Base-by-base conservation (phyloP, 2,888 invertebrate genomes). In the Periphyllus acericola region DNA sequence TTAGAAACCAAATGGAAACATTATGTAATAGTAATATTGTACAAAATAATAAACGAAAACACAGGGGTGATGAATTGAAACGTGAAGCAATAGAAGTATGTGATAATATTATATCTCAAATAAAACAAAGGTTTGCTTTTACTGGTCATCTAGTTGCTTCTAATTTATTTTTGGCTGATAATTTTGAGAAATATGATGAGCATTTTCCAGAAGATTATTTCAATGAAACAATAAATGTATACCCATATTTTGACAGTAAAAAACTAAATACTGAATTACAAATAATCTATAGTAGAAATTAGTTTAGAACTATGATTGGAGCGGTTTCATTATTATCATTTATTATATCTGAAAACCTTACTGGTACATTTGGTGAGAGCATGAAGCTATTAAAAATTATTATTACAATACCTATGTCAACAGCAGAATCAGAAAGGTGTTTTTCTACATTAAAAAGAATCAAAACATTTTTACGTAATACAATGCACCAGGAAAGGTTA, bases 301-400 rank as follows among this genome's bases (percentile, higher is more conserved):
- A 79, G 25, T 78, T 78, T 78, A 52, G 55, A 52, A 55, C 32
- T 6, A 32, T 78, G 36, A 55, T 3, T 32, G 36, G 32, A 78
- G 75, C 40, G 40, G 40, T 55, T 32, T 55, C 29, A 6, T 78
- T 74, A 74, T 17, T 78, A 55, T 34, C 25, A 36, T 60, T 79
- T 29, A 25, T 80, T 9, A 8, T 11, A 60, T 55, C 55, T 60
- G 60, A 60, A 55, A 79, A 79, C 79, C 34, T 79, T 32, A 60
- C 55, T 34, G 9, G 17, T 34, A 34, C 34, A 60, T 80, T 66
- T 9, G 60, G 34, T 66, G 60, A 80, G 36, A 34, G 34, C n/a
- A 29, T 80, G 80, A 66, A 80, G 19, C 34, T 80, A 36, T 80
- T 80, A 80, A 80, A 80, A 80, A 66, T 80, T 25, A 60, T 66